Percentiles rank a stretch among this genome's conserved stretches.
Evolutionary conservation across 2,797 vertebrate species (phyloP).

Genomic region (Acrossocheilus fasciatus): DNA sequence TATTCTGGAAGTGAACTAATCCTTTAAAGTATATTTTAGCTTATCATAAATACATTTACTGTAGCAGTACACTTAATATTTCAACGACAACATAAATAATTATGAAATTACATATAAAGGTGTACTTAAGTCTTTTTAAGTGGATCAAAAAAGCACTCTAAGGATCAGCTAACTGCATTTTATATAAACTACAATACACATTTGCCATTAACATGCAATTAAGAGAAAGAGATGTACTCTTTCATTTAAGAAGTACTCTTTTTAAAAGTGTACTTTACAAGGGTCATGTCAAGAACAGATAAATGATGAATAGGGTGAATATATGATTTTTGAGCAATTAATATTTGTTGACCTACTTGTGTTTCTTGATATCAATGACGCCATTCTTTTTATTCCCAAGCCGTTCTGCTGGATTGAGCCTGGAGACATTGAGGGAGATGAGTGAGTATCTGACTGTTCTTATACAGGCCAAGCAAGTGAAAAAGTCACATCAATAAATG

Average conservation of each 20-base stretch:
- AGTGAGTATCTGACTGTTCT: constrained; percentile 4
- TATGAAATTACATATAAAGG: no score
- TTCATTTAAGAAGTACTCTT: not conserved
- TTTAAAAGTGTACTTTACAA: no score
- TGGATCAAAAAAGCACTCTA: not conserved
- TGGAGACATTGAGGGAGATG: constrained; percentile 54
- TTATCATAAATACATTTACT: no score
- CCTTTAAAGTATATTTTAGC: no score
- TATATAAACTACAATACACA: not conserved
- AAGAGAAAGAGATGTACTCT: not conserved
- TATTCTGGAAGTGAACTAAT: no score
- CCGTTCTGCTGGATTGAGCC: constrained; percentile 80
- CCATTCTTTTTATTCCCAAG: constrained; percentile 85
- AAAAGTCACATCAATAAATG: not conserved
- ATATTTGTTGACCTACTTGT: constrained; percentile 73
- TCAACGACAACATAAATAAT: no score
- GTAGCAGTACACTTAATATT: no score
- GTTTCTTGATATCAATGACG: constrained; percentile 83
- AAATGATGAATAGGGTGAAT: not conserved
- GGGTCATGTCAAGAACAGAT: no score
- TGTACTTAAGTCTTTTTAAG: no score
- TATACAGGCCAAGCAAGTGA: not conserved
- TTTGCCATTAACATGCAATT: not conserved
- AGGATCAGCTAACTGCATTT: not conserved
- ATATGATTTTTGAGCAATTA: not conserved